phyloP scores from a whole-genome alignment of 2,888 invertebrate species.

The Melieria crassipennis region DNA sequence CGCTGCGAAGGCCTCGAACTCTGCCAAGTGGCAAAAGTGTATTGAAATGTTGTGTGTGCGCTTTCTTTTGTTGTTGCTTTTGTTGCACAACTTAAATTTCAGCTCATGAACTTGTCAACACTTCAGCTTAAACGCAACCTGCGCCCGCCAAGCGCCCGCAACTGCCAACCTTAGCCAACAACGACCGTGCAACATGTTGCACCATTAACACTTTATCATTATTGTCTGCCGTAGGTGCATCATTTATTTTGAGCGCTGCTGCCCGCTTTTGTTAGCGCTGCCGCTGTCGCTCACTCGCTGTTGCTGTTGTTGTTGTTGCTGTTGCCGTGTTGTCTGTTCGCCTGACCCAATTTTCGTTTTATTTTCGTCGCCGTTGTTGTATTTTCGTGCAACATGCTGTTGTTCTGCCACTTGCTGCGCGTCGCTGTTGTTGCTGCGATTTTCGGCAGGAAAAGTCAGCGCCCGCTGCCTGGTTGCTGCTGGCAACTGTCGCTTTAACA shows the following conservation, averaged over 20 bases:
- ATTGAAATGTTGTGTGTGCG: background rate
- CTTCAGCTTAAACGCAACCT: slow-evolving; percentile 1
- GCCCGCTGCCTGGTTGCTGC: too few relatives aligned
- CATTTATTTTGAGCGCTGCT: slow-evolving; percentile 22
- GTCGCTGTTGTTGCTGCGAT: slow-evolving; percentile 17
- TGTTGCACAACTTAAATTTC: background rate
- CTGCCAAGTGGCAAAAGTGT: background rate
- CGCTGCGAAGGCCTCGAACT: background rate
- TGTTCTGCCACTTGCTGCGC: background rate
- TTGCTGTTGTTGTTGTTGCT: slow-evolving; percentile 10
- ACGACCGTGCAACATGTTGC: slow-evolving; percentile 12
- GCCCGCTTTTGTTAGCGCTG: background rate
- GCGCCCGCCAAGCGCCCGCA: background rate
- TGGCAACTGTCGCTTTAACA: too few relatives aligned
- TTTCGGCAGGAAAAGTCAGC: slow-evolving; percentile 10
- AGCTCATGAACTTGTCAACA: slow-evolving; percentile 28
- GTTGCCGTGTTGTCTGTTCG: slow-evolving; percentile 7
- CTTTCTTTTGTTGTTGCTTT: background rate
- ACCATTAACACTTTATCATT: slow-evolving; percentile 31
- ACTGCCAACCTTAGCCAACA: slow-evolving; percentile 3
- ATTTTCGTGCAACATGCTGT: too few relatives aligned
- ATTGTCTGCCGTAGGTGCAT: slow-evolving; percentile 26
- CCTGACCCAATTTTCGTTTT: slow-evolving; percentile 18
- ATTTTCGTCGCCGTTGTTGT: too few relatives aligned
- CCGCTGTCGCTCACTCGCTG: background rate